Evolutionary conservation across 53 echinoderm and acorn worm species (phyloP).

Genomic region (Holothuria scabra): DNA sequence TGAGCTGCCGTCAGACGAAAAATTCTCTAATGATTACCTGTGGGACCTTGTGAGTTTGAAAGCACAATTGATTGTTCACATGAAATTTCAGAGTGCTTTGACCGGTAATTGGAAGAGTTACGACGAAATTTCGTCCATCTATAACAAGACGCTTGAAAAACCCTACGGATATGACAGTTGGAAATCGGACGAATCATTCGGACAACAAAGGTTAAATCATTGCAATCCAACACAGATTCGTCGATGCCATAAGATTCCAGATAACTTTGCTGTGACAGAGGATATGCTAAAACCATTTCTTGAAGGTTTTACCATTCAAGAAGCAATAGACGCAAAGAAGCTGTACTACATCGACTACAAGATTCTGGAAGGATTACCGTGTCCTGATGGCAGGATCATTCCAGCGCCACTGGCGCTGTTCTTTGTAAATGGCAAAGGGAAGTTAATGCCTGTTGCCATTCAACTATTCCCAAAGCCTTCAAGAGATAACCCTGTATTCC

Average conservation of each 20-base stretch:
- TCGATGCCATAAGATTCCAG: neutral
- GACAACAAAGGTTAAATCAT: neutral
- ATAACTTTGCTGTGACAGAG: conserved; percentile 65
- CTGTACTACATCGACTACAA: conserved; percentile 78
- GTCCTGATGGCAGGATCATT: conserved; percentile 49
- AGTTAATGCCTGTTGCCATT: conserved; percentile 74
- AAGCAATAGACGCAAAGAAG: conserved; percentile 71
- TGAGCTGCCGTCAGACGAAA: conserved; percentile 9
- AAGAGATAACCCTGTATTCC: conserved; percentile 73
- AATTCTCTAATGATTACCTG: neutral
- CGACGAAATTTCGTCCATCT: conserved; percentile 12
- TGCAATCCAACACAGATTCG: neutral
- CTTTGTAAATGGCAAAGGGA: conserved; percentile 64
- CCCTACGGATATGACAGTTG: neutral
- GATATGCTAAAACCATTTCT: conserved; percentile 66
- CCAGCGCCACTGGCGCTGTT: conserved; percentile 73
- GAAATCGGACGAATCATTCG: neutral
- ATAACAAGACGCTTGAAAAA: neutral
- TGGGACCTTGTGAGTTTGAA: neutral
- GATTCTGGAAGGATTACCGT: conserved; percentile 55
- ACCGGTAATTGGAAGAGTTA: neutral
- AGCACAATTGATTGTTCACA: neutral
- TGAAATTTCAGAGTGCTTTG: neutral
- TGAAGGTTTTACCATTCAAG: conserved; percentile 71
- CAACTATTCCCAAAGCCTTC: conserved; percentile 71